Evolutionary conservation across 1,140 invertebrate species (phyloP), one percentile per base, ranked within the genome.

Genomic region (Asobara japonica): DNA sequence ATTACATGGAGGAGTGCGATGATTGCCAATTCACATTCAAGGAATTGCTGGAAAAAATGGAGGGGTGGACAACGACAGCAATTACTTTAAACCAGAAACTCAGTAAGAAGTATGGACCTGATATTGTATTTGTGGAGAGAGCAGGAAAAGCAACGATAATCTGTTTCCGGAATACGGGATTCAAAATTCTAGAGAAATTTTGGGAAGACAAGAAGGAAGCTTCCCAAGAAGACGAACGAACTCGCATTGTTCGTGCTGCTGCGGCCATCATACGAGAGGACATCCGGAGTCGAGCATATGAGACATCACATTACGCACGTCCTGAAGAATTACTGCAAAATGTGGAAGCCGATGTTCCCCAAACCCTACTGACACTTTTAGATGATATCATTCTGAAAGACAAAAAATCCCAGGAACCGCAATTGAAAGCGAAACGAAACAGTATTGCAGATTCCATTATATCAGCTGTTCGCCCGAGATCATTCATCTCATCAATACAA

Each of bases 401-500:
- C 33, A 66, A 66, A 71, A 69, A 72, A 48, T 25, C 13, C 18
- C 8, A n/a, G 68, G 25, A 51, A 16, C 31, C 75, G 65, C 76
- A 80, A 75, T 77, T 80, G 75, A 79, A 81, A 76, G 76, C 72
- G 18, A 83, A 83, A 79, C 78, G 77, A 48, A 79, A 77, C 30
- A 6, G 1, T 3, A 72, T 76, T 69, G 69, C 80, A 51, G 78
- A 84, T 74, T 76, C 78, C 69, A 87, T 86, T n/a, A 84, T 87
- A 76, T 60, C 64, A 25, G 41, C 79, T 11, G 72, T 84, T 71
- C 79, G 83, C 18, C 71, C 79, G 77, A 77, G 76, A 4, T 78
- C 78, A 56, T 82, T 83, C 80, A 77, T 77, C 73, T 85, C 82
- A 74, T 77, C 77, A 69, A 66, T 86, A 74, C 81, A 81, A 48